Evolutionary conservation across 2,113 vertebrate genomes (phyloP), one percentile per base, ranked within the genome.

Genomic region (Furnarius figulus): DNA sequence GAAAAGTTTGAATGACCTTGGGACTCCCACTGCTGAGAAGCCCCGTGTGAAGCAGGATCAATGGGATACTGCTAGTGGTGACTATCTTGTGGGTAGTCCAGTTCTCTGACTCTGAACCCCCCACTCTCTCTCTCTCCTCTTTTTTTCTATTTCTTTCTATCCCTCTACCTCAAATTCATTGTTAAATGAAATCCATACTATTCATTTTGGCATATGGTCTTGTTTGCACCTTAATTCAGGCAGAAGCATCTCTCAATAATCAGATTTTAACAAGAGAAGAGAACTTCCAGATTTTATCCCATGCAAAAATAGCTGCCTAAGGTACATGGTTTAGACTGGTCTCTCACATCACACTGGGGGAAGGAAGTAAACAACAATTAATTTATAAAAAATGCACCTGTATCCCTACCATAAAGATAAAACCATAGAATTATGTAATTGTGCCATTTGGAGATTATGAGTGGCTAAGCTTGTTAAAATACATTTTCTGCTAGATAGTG

Each of bases 51-150:
- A 55, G 23, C 28, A 65, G 39, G 53, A 35, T 11, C 31, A 23
- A 6, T 55, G 24, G 9, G 33, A 53, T 0, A 0, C 6, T 4
- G 6, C 39, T 53, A 39, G 4, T 55, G 2, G 28, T 35, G 14
- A 25, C 39, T 31, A 19, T 47, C 8, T 47, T 27, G 47, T 61
- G 8, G 10, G 42, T 55, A 35, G 76, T 31, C 9, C 31, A 7
- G 5, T 16, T 62, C 13, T 40, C 10, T 62, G 10, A 44, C 3
- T 27, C 10, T 62, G 10, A 44, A 2, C 33, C 14, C n/a, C 10
- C 21, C 30, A 33, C 9, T 33, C 30, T n/a, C 2, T 30, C 18
- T 42, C 30, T n/a, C 31, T 56, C 14, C 18, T 35, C 4, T 8
- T 61, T n/a, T 68, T 61, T 75, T 68, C 7, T 68, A 12, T 61